A percentile compares a stretch with the other conserved stretches of the same genome.
Conservation (phyloP, 2,113 vertebrate species). For the Epinephelus moara region DNA sequence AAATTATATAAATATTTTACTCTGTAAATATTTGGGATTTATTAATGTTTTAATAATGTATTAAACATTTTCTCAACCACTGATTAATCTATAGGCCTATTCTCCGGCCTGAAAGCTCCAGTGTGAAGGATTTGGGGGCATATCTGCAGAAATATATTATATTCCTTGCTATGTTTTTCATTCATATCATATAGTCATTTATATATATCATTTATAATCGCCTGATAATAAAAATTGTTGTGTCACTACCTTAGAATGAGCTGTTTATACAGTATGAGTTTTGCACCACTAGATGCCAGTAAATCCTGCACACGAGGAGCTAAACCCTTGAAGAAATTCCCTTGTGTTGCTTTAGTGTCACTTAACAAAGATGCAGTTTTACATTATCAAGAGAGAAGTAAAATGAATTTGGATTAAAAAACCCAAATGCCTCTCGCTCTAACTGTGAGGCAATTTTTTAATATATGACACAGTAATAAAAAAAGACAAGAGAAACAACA, state of each 20-base stretch:
- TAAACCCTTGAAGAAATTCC: neutral
- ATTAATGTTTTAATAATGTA: neutral
- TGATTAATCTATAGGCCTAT: neutral
- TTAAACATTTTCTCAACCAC: neutral
- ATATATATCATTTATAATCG: too few species aligned
- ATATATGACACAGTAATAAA: neutral
- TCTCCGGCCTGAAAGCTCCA: neutral
- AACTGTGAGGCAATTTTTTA: neutral
- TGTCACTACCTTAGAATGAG: too few species aligned
- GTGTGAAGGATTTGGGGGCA: too few species aligned
- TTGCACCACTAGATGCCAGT: too few species aligned
- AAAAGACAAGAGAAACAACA: slow-evolving; percentile 15
- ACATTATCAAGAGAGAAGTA: neutral
- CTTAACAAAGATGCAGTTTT: neutral
- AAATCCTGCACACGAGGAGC: neutral
- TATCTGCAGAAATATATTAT: too few species aligned
- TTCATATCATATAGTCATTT: too few species aligned
- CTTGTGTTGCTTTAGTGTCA: neutral
- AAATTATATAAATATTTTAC: neutral
- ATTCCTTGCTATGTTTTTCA: too few species aligned
- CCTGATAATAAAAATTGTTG: too few species aligned
- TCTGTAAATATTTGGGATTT: neutral
- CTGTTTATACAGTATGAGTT: too few species aligned
- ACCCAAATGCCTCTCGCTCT: neutral
- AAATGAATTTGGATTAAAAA: neutral